Conservation (phyloP, 1,140 invertebrate species). For the Augochlora pura region DNA sequence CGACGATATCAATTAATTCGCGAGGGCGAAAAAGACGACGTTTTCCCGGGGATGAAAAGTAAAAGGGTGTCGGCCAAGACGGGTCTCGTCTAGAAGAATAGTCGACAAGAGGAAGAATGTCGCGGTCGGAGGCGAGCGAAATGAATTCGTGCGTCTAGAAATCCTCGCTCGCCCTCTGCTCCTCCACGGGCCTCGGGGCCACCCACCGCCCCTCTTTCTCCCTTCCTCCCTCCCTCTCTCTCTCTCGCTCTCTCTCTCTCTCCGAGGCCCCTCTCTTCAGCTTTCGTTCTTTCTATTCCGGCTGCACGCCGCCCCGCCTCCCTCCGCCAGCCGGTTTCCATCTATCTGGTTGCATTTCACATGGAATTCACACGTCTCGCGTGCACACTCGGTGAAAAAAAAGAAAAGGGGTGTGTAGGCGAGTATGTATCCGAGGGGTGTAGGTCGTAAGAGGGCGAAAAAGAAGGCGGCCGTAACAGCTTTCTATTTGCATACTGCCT, state of each 20-base stretch:
- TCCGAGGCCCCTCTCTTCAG: neutral
- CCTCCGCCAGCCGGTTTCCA: constrained; percentile 24
- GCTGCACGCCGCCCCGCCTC: neutral
- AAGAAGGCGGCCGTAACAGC: constrained; percentile 75
- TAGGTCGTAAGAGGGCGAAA: constrained; percentile 63
- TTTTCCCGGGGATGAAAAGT: constrained; percentile 32
- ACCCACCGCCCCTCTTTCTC: neutral
- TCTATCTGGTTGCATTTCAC: constrained; percentile 53
- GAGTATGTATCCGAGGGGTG: constrained; percentile 58
- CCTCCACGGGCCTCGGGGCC: too few species aligned
- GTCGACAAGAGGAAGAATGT: constrained; percentile 47
- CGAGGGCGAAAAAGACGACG: constrained; percentile 40
- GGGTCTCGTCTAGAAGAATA: constrained; percentile 35
- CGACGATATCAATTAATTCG: constrained; percentile 43
- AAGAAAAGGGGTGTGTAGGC: constrained; percentile 49
- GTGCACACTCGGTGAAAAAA: constrained; percentile 67
- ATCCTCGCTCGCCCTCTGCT: neutral
- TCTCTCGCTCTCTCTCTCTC: neutral
- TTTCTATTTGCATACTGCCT: constrained; percentile 80
- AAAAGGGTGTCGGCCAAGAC: constrained; percentile 46
- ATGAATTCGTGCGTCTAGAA: constrained; percentile 46
- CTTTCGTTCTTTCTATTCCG: too few species aligned
- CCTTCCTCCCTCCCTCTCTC: too few species aligned
- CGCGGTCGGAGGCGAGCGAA: constrained; percentile 30
- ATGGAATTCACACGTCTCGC: constrained; percentile 68